Percentiles rank a stretch among this genome's conserved stretches.
Evolutionary conservation across 1,140 invertebrate species (phyloP).

Genomic region (Lethocerus indicus): DNA sequence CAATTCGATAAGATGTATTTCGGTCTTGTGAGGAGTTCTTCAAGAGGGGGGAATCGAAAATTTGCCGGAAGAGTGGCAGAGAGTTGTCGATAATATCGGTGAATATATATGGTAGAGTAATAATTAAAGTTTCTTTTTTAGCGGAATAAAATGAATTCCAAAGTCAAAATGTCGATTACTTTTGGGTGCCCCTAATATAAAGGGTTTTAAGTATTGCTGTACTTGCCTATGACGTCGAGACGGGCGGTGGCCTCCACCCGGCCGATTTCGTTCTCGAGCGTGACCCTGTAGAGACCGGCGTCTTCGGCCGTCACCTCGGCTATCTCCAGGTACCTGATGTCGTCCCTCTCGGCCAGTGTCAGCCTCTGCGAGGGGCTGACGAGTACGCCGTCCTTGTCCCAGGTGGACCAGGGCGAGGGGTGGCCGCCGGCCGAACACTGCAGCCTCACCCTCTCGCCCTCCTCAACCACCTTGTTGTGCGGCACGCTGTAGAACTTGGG

Average conservation of each 20-base stretch:
- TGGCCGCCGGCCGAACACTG: constrained; percentile 61
- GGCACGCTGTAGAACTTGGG: constrained; percentile 80
- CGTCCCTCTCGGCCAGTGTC: constrained; percentile 53
- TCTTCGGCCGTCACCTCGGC: constrained; percentile 56
- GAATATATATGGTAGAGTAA: no score
- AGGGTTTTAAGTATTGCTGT: no score
- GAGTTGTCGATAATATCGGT: no score
- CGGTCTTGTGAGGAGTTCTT: no score
- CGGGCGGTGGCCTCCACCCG: constrained; percentile 60
- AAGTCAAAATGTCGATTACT: no score
- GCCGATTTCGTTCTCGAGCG: constrained; percentile 65
- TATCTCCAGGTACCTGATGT: constrained; percentile 58
- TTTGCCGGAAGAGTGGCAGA: no score
- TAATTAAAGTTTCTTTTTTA: no score
- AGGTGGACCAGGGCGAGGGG: constrained; percentile 55
- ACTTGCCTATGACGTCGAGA: constrained; percentile 56
- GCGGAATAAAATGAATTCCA: no score
- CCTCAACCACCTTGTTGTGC: constrained; percentile 64
- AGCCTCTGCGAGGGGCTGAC: constrained; percentile 45
- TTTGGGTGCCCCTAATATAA: no score
- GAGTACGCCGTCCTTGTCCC: constrained; percentile 58
- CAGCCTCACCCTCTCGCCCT: constrained; percentile 63
- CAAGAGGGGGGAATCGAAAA: no score
- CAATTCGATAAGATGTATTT: no score
- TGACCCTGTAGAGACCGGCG: constrained; percentile 63